Evolutionary conservation across 2,113 vertebrate species (phyloP).

Genomic region (Pyxicephalus adspersus): DNA sequence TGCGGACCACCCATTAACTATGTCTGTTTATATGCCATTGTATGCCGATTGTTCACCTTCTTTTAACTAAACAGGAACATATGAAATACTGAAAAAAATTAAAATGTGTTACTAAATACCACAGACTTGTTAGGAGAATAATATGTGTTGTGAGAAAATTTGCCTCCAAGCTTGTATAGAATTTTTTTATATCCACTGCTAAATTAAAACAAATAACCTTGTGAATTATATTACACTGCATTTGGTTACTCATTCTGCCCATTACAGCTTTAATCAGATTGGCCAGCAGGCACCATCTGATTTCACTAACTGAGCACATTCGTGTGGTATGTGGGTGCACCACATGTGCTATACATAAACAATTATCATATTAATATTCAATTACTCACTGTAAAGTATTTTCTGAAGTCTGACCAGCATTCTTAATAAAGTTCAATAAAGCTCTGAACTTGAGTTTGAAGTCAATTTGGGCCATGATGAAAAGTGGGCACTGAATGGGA

Average conservation of each 20-base stretch:
- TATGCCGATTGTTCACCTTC: slow-evolving; percentile 29
- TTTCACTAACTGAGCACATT: slow-evolving; percentile 20
- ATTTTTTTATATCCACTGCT: slow-evolving; percentile 24
- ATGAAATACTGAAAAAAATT: slow-evolving; percentile 40
- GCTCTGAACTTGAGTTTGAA: too few species aligned
- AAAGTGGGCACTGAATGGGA: too few species aligned
- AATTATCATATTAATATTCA: neutral
- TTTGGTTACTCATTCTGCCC: slow-evolving; percentile 20
- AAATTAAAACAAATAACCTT: slow-evolving; percentile 50
- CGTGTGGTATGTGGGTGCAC: neutral
- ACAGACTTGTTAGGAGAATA: slow-evolving; percentile 35
- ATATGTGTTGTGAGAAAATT: slow-evolving; percentile 18
- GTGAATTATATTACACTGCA: slow-evolving; percentile 34
- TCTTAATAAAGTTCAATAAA: too few species aligned
- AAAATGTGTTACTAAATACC: slow-evolving; percentile 49
- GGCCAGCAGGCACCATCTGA: slow-evolving; percentile 30
- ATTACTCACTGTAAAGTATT: too few species aligned
- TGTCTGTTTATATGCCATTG: slow-evolving; percentile 32
- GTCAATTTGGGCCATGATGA: too few species aligned
- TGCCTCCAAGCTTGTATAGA: slow-evolving; percentile 38
- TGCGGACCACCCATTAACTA: slow-evolving; percentile 40
- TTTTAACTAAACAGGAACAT: slow-evolving; percentile 31
- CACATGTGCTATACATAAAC: slow-evolving; percentile 3
- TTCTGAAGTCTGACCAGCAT: too few species aligned
- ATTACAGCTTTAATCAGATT: slow-evolving; percentile 44